Evolutionary conservation across 92 coral and sea anemone species (phyloP), one percentile per base, ranked within the genome.

Genomic region (Galaxea fascicularis): DNA sequence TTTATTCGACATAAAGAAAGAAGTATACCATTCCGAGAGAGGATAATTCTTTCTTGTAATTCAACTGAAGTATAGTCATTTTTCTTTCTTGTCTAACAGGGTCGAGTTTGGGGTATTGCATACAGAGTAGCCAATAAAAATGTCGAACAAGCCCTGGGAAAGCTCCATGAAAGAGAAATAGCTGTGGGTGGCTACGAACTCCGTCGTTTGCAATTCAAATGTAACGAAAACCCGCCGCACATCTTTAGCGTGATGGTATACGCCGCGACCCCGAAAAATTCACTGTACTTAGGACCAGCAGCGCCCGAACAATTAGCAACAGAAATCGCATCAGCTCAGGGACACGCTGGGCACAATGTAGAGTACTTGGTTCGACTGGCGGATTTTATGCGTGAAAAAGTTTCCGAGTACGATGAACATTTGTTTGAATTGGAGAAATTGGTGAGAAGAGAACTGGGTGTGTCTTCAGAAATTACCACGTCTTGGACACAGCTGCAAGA

Each of bases 81-180:
- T 10, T 18, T 57, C 35, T 66, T 78, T 67, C 44, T 60, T 56
- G 25, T 66, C 44, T 66, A 46, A 21, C 73, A 95, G 98, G 95
- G 92, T 16, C 90, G 79, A 54, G 98, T 93, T 15, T 93, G 95
- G 97, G 98, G 98, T 17, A 78, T 93, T 9, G 97, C 98, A 12
- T 95, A 89, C 65, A 90, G 83, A 83, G 87, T 95, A 21, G 82
- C 92, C 1, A 85, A 73, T 39, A 65, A 74, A 51, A 53, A 88
- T 85, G 79, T 84, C 54, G 92, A 92, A 4, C 85, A 51, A 4
- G 98, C 93, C 0, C 65, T 95, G 12, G 90, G 88, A 29, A 82
- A 91, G 24, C 86, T 95, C 17, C 86, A 92, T 85, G 89, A 89
- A 17, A 90, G 98, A 3, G 98, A 95, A 84, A 86, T 89, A 25